Base-by-base conservation (phyloP, 1,140 invertebrate species). In the Asobara japonica region DNA sequence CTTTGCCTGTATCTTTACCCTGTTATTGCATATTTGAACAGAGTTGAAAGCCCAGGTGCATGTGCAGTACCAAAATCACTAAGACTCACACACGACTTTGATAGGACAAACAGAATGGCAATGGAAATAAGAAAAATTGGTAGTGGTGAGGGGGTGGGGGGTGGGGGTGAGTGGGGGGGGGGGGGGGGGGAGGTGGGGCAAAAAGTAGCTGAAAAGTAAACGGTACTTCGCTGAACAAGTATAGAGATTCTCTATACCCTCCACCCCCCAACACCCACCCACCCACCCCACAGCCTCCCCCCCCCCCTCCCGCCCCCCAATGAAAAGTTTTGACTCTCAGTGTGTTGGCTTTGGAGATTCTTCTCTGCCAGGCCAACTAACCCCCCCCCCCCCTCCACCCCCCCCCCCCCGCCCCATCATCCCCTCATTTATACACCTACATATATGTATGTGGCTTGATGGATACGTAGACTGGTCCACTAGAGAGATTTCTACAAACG, bases 291-390 rank as follows among this genome's bases (percentile, higher is more conserved):
- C n/a, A n/a, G n/a, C n/a, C n/a, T n/a, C n/a, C n/a, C n/a, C n/a
- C n/a, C n/a, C n/a, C n/a, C n/a, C n/a, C n/a, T n/a, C n/a, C n/a
- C n/a, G n/a, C n/a, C n/a, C 22, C 10, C 51, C 51, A 27, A 56
- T 56, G 60, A 62, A 62, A 62, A 62, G 27, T 62, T 62, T 62
- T 62, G 60, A 62, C 27, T 62, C 27, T 13, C 25, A 13, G 27
- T 62, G 27, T 31, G 60, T 62, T 62, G 60, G 60, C 60, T 62
- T 31, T 62, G 10, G 60, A 62, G 60, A 62, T 62, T 62, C 51
- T 56, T 56, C 51, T 27, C 51, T 10, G 7, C 4, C 11, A 25
- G 18, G 22, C 16, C 51, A 27, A 56, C 20, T 13, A 56, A 56
- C 51, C 51, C 51, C 51, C n/a, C n/a, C n/a, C n/a, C n/a, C n/a